Evolutionary conservation across 2,113 vertebrate genomes (phyloP), one percentile per base, ranked within the genome.

Genomic region (Lepus americanus): DNA sequence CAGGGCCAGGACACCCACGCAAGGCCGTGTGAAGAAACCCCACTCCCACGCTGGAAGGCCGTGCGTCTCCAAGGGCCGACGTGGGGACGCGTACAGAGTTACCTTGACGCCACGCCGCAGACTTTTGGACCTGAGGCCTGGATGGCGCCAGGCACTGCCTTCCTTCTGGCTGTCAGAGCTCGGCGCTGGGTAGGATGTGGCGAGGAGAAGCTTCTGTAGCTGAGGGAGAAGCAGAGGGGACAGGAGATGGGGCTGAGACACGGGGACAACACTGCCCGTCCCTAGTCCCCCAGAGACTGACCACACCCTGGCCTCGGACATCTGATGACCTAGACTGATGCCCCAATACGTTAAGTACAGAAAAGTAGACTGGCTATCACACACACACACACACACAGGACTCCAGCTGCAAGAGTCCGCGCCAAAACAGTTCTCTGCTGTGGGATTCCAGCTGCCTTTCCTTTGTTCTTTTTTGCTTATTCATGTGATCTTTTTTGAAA

Each of bases 191-290:
- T 99, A 99, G 25, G 99, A 99, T 2, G 99, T 99, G 92, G 99
- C 99, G 86, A 99, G 98, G 94, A 99, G 98, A 95, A 99, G 98
- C 97, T 99, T 99, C 99, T 99, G 99, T 87, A 99, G 98, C 99
- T 99, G 97, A 14, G 83, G 91, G 96, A 97, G 76, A 97, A 97
- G 95, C 0, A 87, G 90, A 96, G 77, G 97, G 96, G 97, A 87
- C 97, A 97, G 76, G 81, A 44, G 97, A 89, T 14, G n/a, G 83
- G 76, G 22, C 33, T 39, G 29, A 19, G 81, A 19, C 9, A 2
- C 1, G 7, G 29, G 27, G 31, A 36, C 13, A 6, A 1, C 5
- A 19, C 0, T 61, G 76, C n/a, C 17, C 22, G 67, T 25, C 44
- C 55, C 2, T 59, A 16, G 55, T 59, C 55, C 55, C 44, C 6